A percentile compares a stretch with the other conserved stretches of the same genome.
phyloP scores from a whole-genome alignment of 2,113 vertebrate genomes.

The Oryzias javanicus region DNA sequence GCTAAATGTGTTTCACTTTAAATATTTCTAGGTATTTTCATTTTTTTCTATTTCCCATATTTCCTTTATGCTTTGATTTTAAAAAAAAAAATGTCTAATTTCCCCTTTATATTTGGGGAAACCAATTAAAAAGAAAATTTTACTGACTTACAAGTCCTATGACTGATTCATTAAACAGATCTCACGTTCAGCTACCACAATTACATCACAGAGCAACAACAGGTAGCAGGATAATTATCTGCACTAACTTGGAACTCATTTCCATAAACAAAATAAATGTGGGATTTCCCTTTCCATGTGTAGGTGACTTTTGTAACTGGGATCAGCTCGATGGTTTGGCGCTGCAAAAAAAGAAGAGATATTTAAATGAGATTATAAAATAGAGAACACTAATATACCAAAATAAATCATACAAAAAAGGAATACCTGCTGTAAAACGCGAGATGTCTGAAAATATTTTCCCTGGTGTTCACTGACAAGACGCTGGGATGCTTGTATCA shows the following conservation, averaged over 20 bases:
- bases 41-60: no score
- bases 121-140: background rate
- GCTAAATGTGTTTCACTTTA: no score
- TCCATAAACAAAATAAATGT: slow-evolving; percentile 78
- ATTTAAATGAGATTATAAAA: background rate
- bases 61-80: background rate
- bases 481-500: slow-evolving; percentile 70
- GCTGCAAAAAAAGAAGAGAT: slow-evolving; percentile 62
- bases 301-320: slow-evolving; percentile 78
- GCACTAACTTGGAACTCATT: slow-evolving; percentile 75
- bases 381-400: background rate
- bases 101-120: background rate
- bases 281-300: slow-evolving; percentile 71
- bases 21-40: no score
- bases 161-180: background rate
- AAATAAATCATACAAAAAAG: background rate
- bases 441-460: slow-evolving; percentile 63
- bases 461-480: slow-evolving; percentile 75
- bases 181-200: background rate
- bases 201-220: slow-evolving; percentile 76
- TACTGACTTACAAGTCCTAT: background rate
- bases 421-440: slow-evolving; percentile 80
- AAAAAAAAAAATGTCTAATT: no score
- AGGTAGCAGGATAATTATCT: slow-evolving; percentile 75
- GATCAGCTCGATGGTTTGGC: slow-evolving; percentile 80